Evolutionary conservation across 2,113 vertebrate species (phyloP).

Genomic region (Aplodontia rufa): DNA sequence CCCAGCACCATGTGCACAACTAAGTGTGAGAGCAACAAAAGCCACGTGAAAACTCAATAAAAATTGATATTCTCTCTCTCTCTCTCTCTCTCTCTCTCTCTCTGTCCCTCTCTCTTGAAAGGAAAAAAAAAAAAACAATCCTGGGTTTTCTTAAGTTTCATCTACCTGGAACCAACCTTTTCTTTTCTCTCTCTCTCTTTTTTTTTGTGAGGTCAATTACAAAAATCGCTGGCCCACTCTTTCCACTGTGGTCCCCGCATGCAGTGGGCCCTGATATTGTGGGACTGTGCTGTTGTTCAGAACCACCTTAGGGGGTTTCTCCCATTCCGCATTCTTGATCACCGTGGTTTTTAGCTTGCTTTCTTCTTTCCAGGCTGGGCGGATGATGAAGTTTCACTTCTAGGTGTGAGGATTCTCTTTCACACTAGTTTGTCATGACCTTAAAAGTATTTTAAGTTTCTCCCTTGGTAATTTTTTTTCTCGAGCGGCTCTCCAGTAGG

Average conservation of each 20-base stretch:
- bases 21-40: too few species aligned
- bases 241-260: conserved; percentile 37
- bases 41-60: too few species aligned
- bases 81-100: too few species aligned
- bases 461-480: neutral
- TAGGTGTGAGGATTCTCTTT: conserved; percentile 71
- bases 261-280: neutral
- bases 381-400: conserved; percentile 70
- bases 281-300: conserved; percentile 54
- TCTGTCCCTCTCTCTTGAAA: too few species aligned
- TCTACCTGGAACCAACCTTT: neutral
- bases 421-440: conserved; percentile 66
- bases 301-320: conserved; percentile 74
- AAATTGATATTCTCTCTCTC: too few species aligned
- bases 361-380: conserved; percentile 62
- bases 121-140: too few species aligned
- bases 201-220: neutral
- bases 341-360: conserved; percentile 62
- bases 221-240: conserved; percentile 47
- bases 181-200: too few species aligned
- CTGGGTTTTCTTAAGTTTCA: neutral
- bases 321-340: conserved; percentile 11
- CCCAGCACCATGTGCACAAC: too few species aligned
- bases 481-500: neutral
- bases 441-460: conserved; percentile 46